Base-by-base conservation (phyloP, 1,140 invertebrate species). In the Brachionus angularis region DNA sequence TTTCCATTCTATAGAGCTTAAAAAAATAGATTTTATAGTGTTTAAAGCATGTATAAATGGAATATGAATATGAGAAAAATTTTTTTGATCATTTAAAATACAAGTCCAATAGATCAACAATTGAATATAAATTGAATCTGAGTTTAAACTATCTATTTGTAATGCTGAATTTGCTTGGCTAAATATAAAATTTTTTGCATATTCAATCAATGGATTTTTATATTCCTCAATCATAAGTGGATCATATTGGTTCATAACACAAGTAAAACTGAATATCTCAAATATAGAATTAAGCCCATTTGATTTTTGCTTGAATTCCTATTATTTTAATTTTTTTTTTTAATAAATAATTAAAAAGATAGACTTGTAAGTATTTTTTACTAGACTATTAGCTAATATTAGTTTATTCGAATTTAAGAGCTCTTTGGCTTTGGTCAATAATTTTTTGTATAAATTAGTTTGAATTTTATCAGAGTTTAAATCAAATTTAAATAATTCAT, bases 181-280 rank as follows among this genome's bases (percentile, higher is more conserved):
- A 12, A 67, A 67, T 29, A 47, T 23, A 46, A 47, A 50, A 33
- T 25, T 46, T 47, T 50, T 46, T 1, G 62, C 4, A 14, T 34
- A 50, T 50, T 67, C 62, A 31, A 67, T 31, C 27, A 67, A 31
- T 21, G 62, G 62, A 67, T 67, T 67, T 47, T 67, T 67, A 23
- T 67, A 67, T 14, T 67, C 62, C 47, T 67, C 62, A 23, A 67
- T 29, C 8, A 50, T 18, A 21, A 67, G 16, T 21, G 47, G 31
- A 36, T 67, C 62, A 50, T 50, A 16, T 34, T 29, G 42, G 21
- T 42, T 31, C 62, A 67, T 67, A 10, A 47, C n/a, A 36, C 62
- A 46, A 12, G 27, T 23, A 47, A 47, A 23, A 27, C 62, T 67
- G 21, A 67, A 67, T 12, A 67, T 67, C 29, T 67, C 62, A 14